Conservation (phyloP, 1,140 invertebrate genomes). For the Drosophila arawakana region DNA sequence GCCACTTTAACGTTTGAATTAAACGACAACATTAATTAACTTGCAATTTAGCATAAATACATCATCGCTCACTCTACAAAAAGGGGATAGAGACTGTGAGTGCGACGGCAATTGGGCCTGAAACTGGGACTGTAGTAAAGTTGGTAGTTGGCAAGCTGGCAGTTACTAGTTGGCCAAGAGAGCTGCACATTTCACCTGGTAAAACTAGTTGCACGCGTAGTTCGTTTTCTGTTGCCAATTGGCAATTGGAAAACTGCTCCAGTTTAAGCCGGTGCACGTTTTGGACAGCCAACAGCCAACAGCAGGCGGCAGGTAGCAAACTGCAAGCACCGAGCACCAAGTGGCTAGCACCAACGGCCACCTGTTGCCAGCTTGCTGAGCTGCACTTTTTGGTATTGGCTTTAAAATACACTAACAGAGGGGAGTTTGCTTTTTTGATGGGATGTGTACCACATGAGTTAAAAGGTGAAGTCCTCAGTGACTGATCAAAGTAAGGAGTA, state of each 20-base stretch:
- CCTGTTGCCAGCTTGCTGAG: constrained; percentile 59
- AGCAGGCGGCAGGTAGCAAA: constrained; percentile 14
- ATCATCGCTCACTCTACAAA: constrained; percentile 66
- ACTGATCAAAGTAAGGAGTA: too few species aligned
- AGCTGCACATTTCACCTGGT: constrained; percentile 66
- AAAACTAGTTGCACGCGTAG: constrained; percentile 51
- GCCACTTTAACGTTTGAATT: constrained; percentile 79
- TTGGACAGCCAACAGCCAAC: constrained; percentile 49
- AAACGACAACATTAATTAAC: constrained; percentile 69
- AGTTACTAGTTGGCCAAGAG: constrained; percentile 12
- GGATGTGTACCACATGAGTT: too few species aligned
- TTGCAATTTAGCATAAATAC: constrained; percentile 82
- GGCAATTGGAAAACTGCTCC: constrained; percentile 78
- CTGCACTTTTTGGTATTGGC: not conserved
- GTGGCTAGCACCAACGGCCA: constrained; percentile 35
- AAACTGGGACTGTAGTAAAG: constrained; percentile 5
- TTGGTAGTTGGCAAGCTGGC: not conserved
- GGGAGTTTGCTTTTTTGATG: too few species aligned
- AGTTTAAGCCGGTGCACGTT: constrained; percentile 81
- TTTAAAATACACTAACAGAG: not conserved
- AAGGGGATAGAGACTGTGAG: constrained; percentile 1
- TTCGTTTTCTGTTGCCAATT: constrained; percentile 5
- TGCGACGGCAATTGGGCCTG: not conserved
- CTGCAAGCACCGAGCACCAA: not conserved
- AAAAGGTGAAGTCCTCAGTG: too few species aligned